Evolutionary conservation across 2,888 invertebrate genomes (phyloP), one percentile per base, ranked within the genome.

Genomic region (Oeneis ivallda): DNA sequence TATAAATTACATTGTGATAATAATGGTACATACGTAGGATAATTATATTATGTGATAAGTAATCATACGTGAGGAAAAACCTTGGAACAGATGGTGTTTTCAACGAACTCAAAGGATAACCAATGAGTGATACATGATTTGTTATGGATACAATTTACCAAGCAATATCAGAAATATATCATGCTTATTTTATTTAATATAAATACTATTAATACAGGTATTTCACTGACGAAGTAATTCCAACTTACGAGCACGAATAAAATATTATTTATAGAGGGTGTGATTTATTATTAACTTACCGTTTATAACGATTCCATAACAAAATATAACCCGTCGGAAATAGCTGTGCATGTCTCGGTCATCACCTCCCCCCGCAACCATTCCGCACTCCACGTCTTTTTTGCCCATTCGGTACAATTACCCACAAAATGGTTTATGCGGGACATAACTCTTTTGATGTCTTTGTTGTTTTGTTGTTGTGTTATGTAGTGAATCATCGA

Each of bases 211-310:
- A 65, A 17, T 56, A 54, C 47, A 63, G 45, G 57, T 45, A 13
- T 66, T 54, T 54, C 50, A 57, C 11, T 15, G 65, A 52, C 60
- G 34, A 54, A 37, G 37, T 43, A 32, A 57, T 41, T 45, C 39
- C 32, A 53, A 63, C 47, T 64, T 43, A 64, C 17, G 49, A 17
- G 39, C n/a, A 54, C 32, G 58, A 45, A 47, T 17, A 17, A 41
- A n/a, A 43, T 52, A 61, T 9, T 52, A 15, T 52, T 56, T 62
- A 52, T 53, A 47, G 41, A 60, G 59, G 41, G 32, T 49, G 37
- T 69, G 54, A 59, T 67, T n/a, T 49, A 60, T 32, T 52, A 37
- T 54, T 53, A 64, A 74, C 76, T 76, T 74, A 76, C 74, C 76
- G 74, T 73, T 56, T 56, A 43, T 65, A 66, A 62, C 56, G 50